Evolutionary conservation across 2,113 vertebrate genomes (phyloP).

Genomic region (Coryphaenoides rupestris): DNA sequence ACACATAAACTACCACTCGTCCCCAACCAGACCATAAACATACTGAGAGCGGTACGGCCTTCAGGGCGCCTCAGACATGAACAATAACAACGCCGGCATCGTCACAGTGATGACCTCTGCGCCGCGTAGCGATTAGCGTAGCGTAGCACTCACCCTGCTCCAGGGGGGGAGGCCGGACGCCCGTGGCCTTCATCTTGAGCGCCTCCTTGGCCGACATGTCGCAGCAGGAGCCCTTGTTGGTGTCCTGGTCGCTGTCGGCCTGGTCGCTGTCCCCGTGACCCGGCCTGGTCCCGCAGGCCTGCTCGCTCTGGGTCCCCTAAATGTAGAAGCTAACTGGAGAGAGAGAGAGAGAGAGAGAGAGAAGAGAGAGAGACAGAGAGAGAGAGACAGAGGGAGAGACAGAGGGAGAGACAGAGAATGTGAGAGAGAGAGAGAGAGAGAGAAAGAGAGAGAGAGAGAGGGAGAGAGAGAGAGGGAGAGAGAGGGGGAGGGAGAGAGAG

Average conservation of each 20-base stretch:
- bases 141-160: constrained; percentile 89
- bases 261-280: constrained; percentile 99
- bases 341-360: constrained; percentile 19
- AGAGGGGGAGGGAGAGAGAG: too few species aligned
- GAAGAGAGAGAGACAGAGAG: too few species aligned
- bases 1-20: constrained; percentile 20
- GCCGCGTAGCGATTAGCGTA: neutral
- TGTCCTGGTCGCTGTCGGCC: constrained; percentile 99
- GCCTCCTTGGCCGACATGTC: constrained; percentile 99
- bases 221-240: constrained; percentile 99
- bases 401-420: too few species aligned
- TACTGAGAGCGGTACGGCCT: constrained; percentile 19
- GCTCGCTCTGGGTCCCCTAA: constrained; percentile 98
- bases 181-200: constrained; percentile 95
- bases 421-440: too few species aligned
- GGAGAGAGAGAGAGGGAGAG: too few species aligned
- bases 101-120: neutral
- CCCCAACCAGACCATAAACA: constrained; percentile 36
- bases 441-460: too few species aligned
- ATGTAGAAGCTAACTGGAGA: constrained; percentile 90
- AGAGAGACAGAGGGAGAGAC: too few species aligned
- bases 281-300: constrained; percentile 98
- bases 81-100: neutral
- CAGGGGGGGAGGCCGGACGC: constrained; percentile 89
- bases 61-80: neutral